Evolutionary conservation across 2,888 invertebrate genomes (phyloP).

Genomic region (Tachina lurida): DNA sequence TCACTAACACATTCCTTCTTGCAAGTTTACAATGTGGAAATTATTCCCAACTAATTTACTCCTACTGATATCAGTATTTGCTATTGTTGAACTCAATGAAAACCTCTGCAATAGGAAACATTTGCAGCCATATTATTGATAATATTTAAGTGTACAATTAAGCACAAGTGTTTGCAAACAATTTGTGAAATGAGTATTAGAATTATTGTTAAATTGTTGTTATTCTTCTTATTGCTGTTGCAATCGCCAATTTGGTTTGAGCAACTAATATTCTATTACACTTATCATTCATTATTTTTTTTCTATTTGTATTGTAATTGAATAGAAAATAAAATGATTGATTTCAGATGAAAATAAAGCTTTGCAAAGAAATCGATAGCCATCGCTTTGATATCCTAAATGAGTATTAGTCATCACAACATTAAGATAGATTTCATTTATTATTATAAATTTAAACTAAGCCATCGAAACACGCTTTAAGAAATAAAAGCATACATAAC

Average conservation of each 20-base stretch:
- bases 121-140: too few relatives aligned
- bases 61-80: neutral
- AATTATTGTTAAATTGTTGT: conserved; percentile 63
- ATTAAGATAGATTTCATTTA: conserved; percentile 52
- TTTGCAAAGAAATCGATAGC: conserved; percentile 24
- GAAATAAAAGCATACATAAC: too few relatives aligned
- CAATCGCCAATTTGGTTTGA: conserved; percentile 17
- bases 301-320: conserved; percentile 2
- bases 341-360: neutral
- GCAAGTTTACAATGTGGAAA: too few relatives aligned
- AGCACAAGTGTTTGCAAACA: conserved; percentile 65
- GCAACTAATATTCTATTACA: conserved; percentile 1
- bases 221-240: conserved; percentile 26
- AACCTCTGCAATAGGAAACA: too few relatives aligned
- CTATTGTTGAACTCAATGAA: neutral
- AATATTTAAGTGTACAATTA: conserved; percentile 49
- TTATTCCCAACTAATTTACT: too few relatives aligned
- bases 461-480: too few relatives aligned
- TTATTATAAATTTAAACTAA: too few relatives aligned
- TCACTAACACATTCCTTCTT: too few relatives aligned
- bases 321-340: conserved; percentile 25
- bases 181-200: conserved; percentile 67
- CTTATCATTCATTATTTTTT: conserved; percentile 1
- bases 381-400: conserved; percentile 14
- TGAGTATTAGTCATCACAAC: conserved; percentile 49